These are phyloP conservation scores for Cephalopholis sonnerati DNA, from an alignment of 2,113 vertebrate species.

Conservation along the genomic window DNA sequence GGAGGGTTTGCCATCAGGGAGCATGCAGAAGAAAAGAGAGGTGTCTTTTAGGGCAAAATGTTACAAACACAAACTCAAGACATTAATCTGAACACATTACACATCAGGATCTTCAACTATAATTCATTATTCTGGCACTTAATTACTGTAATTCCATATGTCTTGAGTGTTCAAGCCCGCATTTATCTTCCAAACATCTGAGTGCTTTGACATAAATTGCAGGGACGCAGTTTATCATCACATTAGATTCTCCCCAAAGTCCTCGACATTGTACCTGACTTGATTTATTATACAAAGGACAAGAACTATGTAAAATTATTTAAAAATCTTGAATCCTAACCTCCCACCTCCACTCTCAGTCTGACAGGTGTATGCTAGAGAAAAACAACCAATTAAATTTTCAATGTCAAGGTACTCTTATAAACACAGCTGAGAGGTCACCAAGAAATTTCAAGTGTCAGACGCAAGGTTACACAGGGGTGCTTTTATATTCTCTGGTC, in stretches of 20 bases:
- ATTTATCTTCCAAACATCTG: slow-evolving; percentile 37
- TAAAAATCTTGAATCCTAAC: not conserved
- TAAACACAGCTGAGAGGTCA: not conserved
- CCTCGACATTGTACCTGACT: not conserved
- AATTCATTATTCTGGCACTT: slow-evolving; percentile 10
- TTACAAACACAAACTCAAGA: slow-evolving; percentile 3
- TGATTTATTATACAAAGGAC: slow-evolving; percentile 23
- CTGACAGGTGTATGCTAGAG: slow-evolving; percentile 1
- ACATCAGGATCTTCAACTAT: not conserved
- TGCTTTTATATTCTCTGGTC: not conserved
- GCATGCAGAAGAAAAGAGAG: slow-evolving; percentile 34
- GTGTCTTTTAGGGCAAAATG: slow-evolving; percentile 29
- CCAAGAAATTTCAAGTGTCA: not conserved
- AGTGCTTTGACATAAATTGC: slow-evolving; percentile 27
- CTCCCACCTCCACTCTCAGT: slow-evolving; percentile 1
- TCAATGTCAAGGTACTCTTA: not conserved
- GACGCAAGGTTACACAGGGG: not conserved
- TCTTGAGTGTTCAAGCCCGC: not conserved
- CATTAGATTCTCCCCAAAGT: slow-evolving; percentile 14
- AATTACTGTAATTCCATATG: slow-evolving; percentile 34
- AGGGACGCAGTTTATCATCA: slow-evolving; percentile 15
- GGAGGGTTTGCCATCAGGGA: slow-evolving; percentile 17
- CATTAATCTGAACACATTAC: slow-evolving; percentile 24
- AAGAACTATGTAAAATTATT: not conserved
- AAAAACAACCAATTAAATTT: slow-evolving; percentile 9